These are phyloP conservation scores for Grallaria varia DNA, from an alignment of 2,113 vertebrate genomes.

Conservation along the genomic window DNA sequence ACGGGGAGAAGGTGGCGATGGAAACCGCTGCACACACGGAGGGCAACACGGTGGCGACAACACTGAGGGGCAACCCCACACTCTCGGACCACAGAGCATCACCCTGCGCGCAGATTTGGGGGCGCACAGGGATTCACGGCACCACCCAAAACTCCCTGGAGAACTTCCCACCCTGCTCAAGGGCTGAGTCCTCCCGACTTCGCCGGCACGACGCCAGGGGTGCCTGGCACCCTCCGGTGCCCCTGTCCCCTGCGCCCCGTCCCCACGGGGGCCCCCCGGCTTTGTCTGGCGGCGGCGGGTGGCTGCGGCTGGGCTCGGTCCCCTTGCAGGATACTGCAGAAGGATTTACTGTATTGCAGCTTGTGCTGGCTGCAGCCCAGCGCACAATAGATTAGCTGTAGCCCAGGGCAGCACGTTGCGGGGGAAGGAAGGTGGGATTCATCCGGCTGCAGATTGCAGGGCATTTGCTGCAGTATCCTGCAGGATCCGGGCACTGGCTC, in stretches of 20 bases:
- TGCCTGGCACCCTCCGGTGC: neutral
- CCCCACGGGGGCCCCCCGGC: neutral
- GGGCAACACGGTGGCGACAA: neutral
- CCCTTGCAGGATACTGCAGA: conserved; percentile 65
- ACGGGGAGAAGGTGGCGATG: fast-evolving
- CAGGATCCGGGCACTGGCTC: neutral
- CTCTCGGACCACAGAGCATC: neutral
- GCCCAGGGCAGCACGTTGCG: conserved; percentile 64
- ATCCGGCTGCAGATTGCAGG: conserved; percentile 32
- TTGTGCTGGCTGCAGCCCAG: conserved; percentile 65
- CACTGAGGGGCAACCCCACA: neutral
- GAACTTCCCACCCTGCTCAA: neutral
- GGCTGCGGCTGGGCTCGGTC: conserved; percentile 56
- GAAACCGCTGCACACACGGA: neutral
- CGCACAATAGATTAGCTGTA: conserved; percentile 62
- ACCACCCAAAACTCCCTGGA: neutral
- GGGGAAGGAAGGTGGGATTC: conserved; percentile 56
- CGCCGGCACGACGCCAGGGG: neutral
- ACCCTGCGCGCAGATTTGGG: fast-evolving
- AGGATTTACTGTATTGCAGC: conserved; percentile 70
- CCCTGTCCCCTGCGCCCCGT: neutral
- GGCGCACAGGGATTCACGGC: neutral
- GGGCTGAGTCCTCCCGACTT: neutral
- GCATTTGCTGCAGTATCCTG: conserved; percentile 55
- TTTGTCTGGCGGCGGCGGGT: conserved; percentile 44